Base-by-base conservation (phyloP, 2,797 vertebrate genomes). In the Enteromius argenteus region DNA sequence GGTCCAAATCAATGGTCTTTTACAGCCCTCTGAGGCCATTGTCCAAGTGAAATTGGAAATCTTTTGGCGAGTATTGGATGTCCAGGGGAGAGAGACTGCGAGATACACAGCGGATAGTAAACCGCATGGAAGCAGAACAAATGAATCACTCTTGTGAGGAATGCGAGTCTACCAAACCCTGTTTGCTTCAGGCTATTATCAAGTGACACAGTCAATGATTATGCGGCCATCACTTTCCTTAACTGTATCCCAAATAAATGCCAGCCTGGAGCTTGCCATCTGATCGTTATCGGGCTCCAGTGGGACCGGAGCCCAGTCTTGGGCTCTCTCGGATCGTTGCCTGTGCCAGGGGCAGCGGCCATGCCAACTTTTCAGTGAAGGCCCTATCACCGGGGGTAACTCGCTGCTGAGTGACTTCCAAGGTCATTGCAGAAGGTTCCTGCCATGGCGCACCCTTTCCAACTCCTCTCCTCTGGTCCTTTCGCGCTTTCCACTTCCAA, bases 1-100 rank as follows among this genome's bases (percentile, higher is more conserved):
- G 88, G 80, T 85, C 87, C 77, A 88, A 92, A 93, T 93, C 90
- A 53, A 93, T 93, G 86, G 85, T 86, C 90, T 87, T 91, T 85
- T 88, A 87, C 88, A 88, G 87, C 88, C 88, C 89, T 87, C 86
- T 80, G 87, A 90, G 88, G 88, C 90, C 87, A 89, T 87, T 90
- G 85, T 87, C 84, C 87, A 84, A 89, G 85, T 87, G 73, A 84
- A 89, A 93, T 91, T 92, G 89, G 89, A 91, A 92, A 92, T 92
- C 90, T 89, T 90, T 92, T 87, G 83, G 81, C 86, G 73, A 80
- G 80, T 89, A 90, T 93, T 73, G 89, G 87, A 89, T 69, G 87
- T 85, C 85, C 86, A 73, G 69, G 72, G 87, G 85, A 89, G 83
- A 83, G 76, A 85, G 79, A 79, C 86, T 21, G 27, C 44, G 86